These are phyloP conservation scores for Tringa solitaria DNA, from an alignment of 2,113 vertebrate species.

Conservation along the genomic window DNA sequence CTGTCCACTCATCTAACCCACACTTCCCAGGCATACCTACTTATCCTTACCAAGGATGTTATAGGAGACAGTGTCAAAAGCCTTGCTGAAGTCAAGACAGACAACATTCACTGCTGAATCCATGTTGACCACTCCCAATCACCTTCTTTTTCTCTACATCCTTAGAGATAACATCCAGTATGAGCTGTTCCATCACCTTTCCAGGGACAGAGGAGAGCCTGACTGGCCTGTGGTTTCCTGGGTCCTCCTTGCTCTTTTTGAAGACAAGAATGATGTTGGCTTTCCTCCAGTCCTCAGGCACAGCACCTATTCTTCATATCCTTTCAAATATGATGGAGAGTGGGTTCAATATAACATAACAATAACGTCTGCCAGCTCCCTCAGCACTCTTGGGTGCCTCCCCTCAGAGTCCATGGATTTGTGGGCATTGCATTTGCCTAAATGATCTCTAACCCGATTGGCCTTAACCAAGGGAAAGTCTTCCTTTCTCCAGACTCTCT, in stretches of 20 bases:
- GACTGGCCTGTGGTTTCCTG: not conserved
- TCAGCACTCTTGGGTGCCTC: not conserved
- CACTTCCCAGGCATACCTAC: not conserved
- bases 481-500: not conserved
- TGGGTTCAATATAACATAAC: not conserved
- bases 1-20: not conserved
- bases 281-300: not conserved
- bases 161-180: not conserved
- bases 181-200: not conserved
- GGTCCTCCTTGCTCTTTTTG: not conserved
- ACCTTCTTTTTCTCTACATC: not conserved
- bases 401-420: not conserved
- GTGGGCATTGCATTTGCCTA: not conserved
- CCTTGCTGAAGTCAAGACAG: not conserved
- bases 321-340: not conserved
- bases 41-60: not conserved
- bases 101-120: not conserved
- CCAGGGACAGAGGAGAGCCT: not conserved
- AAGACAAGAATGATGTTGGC: not conserved
- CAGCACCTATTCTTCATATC: not conserved
- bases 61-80: not conserved
- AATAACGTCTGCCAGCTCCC: not conserved
- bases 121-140: not conserved
- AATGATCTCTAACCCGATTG: not conserved
- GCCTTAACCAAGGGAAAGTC: not conserved